Percentiles rank a stretch among this genome's conserved stretches.
Evolutionary conservation across 1,140 invertebrate genomes (phyloP).

Genomic region (Drosophila subpulchrella): DNA sequence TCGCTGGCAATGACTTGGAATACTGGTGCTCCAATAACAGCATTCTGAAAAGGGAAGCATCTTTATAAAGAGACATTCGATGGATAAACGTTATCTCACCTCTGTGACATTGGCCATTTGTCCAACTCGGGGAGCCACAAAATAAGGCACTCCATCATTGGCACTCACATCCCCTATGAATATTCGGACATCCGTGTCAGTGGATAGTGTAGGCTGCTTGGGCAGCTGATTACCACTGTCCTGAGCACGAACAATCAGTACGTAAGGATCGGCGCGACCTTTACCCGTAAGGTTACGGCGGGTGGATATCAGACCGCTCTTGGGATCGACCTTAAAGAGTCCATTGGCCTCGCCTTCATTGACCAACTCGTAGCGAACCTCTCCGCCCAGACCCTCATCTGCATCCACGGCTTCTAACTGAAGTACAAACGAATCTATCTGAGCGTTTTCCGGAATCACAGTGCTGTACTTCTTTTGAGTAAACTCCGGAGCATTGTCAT

Average conservation of each 20-base stretch:
- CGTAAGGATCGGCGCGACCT: conserved; percentile 91
- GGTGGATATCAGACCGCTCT: conserved; percentile 89
- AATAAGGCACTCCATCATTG: conserved; percentile 92
- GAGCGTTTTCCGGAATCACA: conserved; percentile 89
- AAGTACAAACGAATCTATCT: conserved; percentile 87
- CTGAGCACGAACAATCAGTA: conserved; percentile 88
- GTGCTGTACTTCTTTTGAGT: conserved; percentile 85
- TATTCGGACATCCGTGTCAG: conserved; percentile 88
- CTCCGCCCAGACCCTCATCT: conserved; percentile 89
- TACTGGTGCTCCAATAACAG: conserved; percentile 90
- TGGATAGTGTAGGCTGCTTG: conserved; percentile 85
- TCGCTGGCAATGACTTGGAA: conserved; percentile 92
- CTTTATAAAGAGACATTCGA: neutral
- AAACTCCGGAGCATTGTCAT: conserved; percentile 89
- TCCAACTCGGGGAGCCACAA: conserved; percentile 89
- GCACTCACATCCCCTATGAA: conserved; percentile 93
- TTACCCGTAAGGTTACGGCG: conserved; percentile 87
- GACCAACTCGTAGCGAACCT: conserved; percentile 89
- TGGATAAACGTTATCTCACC: conserved; percentile 77
- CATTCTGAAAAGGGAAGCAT: conserved; percentile 85
- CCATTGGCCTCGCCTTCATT: conserved; percentile 90
- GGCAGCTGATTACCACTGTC: conserved; percentile 88
- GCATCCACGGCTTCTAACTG: conserved; percentile 93
- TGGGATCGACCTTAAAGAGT: conserved; percentile 88
- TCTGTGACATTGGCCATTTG: conserved; percentile 90